Evolutionary conservation across 1,140 invertebrate genomes (phyloP).

Genomic region (Scaptomyza pallida): DNA sequence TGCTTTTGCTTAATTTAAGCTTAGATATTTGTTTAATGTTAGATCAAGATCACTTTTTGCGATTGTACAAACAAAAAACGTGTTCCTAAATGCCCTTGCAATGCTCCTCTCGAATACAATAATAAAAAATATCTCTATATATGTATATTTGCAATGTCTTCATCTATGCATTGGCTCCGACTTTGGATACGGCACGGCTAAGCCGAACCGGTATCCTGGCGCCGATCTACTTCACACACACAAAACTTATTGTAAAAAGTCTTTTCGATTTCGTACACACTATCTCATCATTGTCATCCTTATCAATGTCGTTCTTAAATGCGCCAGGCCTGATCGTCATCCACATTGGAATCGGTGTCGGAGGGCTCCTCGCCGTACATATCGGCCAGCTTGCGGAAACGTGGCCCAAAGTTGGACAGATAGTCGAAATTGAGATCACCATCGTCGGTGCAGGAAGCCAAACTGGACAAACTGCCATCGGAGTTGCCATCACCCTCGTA

Average conservation of each 20-base stretch:
- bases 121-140: constrained; percentile 32
- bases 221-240: constrained; percentile 23
- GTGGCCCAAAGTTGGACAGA: constrained; percentile 97
- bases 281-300: not conserved
- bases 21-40: constrained; percentile 56
- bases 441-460: constrained; percentile 96
- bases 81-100: constrained; percentile 63
- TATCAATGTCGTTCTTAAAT: constrained; percentile 51
- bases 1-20: constrained; percentile 59
- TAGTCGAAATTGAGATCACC: constrained; percentile 98
- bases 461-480: constrained; percentile 95
- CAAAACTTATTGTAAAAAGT: constrained; percentile 70
- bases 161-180: constrained; percentile 27
- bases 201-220: constrained; percentile 38
- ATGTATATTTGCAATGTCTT: constrained; percentile 48
- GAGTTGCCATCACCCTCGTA: constrained; percentile 98
- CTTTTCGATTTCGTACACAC: constrained; percentile 65
- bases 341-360: constrained; percentile 85
- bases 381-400: constrained; percentile 97
- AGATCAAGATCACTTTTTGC: constrained; percentile 77
- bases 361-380: constrained; percentile 97
- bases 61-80: constrained; percentile 62
- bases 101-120: constrained; percentile 53
- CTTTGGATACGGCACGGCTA: constrained; percentile 51
- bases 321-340: constrained; percentile 83